These are phyloP conservation scores for Drosophila mauritiana DNA, from an alignment of 1,140 invertebrate genomes.

Conservation along the genomic window DNA sequence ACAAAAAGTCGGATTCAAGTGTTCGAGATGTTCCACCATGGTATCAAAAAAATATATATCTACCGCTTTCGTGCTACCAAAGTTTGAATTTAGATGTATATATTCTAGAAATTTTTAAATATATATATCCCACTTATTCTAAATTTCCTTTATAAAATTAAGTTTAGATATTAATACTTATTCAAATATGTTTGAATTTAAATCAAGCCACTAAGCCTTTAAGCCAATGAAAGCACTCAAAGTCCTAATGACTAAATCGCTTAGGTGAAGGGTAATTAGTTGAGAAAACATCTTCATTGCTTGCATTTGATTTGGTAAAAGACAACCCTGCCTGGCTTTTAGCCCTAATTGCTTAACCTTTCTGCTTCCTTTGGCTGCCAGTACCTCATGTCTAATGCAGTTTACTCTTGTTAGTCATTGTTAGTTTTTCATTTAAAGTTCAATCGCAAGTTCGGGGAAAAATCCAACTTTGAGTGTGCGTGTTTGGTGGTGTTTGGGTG, in stretches of 20 bases:
- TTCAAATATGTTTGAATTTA: no score
- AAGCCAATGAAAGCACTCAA: not conserved
- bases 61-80: not conserved
- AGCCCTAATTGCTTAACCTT: slow-evolving; percentile 23
- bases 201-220: not conserved
- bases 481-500: slow-evolving; percentile 39
- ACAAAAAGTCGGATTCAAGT: not conserved
- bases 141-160: no score
- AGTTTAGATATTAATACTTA: no score
- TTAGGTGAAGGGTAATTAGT: slow-evolving; percentile 20
- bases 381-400: slow-evolving; percentile 38
- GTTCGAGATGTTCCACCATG: not conserved
- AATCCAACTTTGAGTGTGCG: slow-evolving; percentile 47
- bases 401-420: slow-evolving; percentile 42
- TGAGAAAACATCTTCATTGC: slow-evolving; percentile 13
- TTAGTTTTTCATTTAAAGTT: slow-evolving; percentile 64
- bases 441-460: slow-evolving; percentile 47
- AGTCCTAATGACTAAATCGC: slow-evolving; percentile 10
- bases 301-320: slow-evolving; percentile 11
- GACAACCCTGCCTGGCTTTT: slow-evolving; percentile 17
- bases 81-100: no score
- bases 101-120: not conserved
- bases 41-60: no score
- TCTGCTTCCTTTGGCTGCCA: slow-evolving; percentile 7
- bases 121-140: no score